Base-by-base conservation (phyloP, 1,140 invertebrate genomes). In the Cydia splendana region DNA sequence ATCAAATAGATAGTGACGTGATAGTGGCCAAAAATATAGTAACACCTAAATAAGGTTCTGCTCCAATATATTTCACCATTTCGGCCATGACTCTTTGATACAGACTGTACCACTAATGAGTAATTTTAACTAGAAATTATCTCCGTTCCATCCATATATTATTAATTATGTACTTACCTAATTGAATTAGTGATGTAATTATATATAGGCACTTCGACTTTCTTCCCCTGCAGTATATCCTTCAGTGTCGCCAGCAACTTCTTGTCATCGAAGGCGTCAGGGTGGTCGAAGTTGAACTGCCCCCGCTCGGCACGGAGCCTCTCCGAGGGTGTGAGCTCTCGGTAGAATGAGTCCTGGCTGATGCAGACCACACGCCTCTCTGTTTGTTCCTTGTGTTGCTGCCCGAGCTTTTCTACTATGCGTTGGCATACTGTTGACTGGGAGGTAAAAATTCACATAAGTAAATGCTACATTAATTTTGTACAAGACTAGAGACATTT, bases 231-330 rank as follows among this genome's bases (percentile, higher is more conserved):
- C 5, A 97, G 93, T 79, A 99, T 97, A 83, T 97, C 95, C 81
- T 95, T 95, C 38, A 99, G 91, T 0, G 97, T 98, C 71, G 96
- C 94, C 24, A 96, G 93, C 85, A 99, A 96, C 20, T 98, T 93
- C 67, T 97, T 96, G 86, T 98, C 96, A 90, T 99, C 97, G 91
- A 99, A 98, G 0, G 98, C 97, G 93, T 98, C 97, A 30, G 99
- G 99, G 94, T 99, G 99, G 93, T 99, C 99, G 94, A 99, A 99
- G 94, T 99, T 99, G 86, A 97, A 99, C 78, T 97, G 95, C 69
- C 99, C 98, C 84, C 97, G 96, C 74, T 96, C 95, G n/a, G 98
- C 98, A 87, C 96, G 96, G 0, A 95, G 85, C 85, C 96, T 96
- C 88, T 99, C 98, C 12, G 96, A 95, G 1, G 95, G 93, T 13